Base-by-base conservation (phyloP, 2,113 vertebrate genomes). In the Argyrosomus japonicus region DNA sequence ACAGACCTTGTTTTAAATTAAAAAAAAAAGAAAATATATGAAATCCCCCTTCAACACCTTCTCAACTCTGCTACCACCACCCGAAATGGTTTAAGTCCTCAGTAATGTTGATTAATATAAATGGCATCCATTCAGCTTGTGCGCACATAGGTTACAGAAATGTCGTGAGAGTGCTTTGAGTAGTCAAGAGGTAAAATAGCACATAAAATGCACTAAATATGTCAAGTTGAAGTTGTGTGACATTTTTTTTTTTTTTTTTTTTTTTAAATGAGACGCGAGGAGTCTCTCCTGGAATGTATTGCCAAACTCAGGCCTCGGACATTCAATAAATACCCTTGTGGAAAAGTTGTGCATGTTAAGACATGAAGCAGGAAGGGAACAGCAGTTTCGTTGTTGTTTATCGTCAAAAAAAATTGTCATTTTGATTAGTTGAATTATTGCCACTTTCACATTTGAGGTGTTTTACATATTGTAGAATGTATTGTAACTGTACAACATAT, bases 181-280 rank as follows among this genome's bases (percentile, higher is more conserved):
- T 88, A 90, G 90, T 88, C 58, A n/a, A 36, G 76, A 88, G 89
- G 89, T 90, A 92, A 89, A 91, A 95, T 92, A 94, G 95, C 95
- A 95, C 95, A 94, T 94, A 92, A 94, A 94, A 95, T 95, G 95
- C 95, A 96, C 95, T 95, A 95, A 94, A 95, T 94, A 92, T 95
- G 93, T 93, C 91, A 90, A 91, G 85, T 93, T 92, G 92, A 95
- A 95, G 93, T 93, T 83, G 82, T 86, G 88, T 93, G 93, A 94
- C 90, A 83, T 87, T 87, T 88, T 90, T 79, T 87, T 91, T 83
- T 60, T 81, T 87, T 8, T 87, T 87, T 87, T 90, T 79, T 88
- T 91, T 81, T 60, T 81, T 85, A 36, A 36, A 36, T 67, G 92
- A 93, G 93, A 92, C 85, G 11, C 62, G 63, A 91, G 82, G 84